A percentile compares a stretch with the other conserved stretches of the same genome.
Evolutionary conservation across 2,113 vertebrate genomes (phyloP).

Genomic region (Poeciliopsis occidentalis): DNA sequence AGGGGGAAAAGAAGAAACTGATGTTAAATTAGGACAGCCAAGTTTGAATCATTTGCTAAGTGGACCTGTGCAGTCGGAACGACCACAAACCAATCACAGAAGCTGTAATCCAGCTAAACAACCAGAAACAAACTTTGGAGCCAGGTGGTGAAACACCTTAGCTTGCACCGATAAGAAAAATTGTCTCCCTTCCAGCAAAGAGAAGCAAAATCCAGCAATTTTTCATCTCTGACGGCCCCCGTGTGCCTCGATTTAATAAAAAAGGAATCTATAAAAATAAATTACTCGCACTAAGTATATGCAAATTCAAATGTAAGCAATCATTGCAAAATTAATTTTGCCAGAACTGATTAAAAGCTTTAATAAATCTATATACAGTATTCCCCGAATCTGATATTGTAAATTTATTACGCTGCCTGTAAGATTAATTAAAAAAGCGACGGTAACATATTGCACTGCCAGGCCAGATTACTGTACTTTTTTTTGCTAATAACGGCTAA

Average conservation of each 20-base stretch:
- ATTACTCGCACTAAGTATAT: conserved; percentile 97
- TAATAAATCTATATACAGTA: conserved; percentile 99
- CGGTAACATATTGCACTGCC: conserved; percentile 99
- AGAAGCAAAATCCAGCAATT: conserved; percentile 80
- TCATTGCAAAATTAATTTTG: conserved; percentile 99
- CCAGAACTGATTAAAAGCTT: conserved; percentile 99
- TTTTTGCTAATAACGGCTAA: conserved; percentile 97
- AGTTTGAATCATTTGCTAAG: background rate
- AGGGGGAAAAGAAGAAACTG: background rate
- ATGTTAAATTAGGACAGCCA: background rate
- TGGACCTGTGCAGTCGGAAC: background rate
- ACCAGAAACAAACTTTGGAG: background rate
- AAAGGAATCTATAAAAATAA: conserved; percentile 97
- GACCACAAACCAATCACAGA: background rate
- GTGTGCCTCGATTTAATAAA: conserved; percentile 94
- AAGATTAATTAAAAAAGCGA: conserved; percentile 99
- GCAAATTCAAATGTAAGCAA: conserved; percentile 99
- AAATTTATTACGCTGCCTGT: conserved; percentile 99
- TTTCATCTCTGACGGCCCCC: conserved; percentile 86
- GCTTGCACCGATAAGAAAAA: conserved; percentile 20
- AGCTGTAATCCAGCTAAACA: background rate
- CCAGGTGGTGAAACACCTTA: conserved; percentile 30
- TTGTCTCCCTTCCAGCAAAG: conserved; percentile 8
- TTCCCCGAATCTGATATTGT: conserved; percentile 98
- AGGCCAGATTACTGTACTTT: conserved; percentile 96